Percentiles rank a stretch among this genome's conserved stretches.
phyloP scores from a whole-genome alignment of 2,888 invertebrate genomes.

The Lithodes maja region DNA sequence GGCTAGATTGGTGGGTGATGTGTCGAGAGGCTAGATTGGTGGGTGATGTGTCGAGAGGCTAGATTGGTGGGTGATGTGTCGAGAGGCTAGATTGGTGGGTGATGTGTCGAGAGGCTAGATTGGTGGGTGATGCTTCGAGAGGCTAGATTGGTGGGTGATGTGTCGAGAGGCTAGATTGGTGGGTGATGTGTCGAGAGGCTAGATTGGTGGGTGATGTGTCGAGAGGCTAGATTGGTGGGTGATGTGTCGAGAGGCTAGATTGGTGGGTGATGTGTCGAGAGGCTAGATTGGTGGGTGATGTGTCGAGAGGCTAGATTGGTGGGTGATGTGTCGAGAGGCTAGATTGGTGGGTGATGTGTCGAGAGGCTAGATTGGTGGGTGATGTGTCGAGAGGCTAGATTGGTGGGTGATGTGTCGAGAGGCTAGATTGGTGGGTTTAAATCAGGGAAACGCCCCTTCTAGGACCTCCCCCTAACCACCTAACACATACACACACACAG shows the following conservation, averaged over 20 bases:
- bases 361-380: too few relatives aligned
- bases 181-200: background rate
- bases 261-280: background rate
- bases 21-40: background rate
- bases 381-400: background rate
- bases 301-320: too few relatives aligned
- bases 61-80: background rate
- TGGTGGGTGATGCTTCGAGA: too few relatives aligned
- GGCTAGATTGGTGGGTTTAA: background rate
- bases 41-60: too few relatives aligned
- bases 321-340: background rate
- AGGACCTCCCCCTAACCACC: background rate
- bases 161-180: too few relatives aligned
- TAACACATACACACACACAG: too few relatives aligned
- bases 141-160: background rate
- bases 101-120: too few relatives aligned
- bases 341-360: background rate
- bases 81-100: background rate
- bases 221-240: too few relatives aligned
- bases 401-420: background rate
- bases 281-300: too few relatives aligned
- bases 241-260: background rate
- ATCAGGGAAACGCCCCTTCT: slow-evolving; percentile 1
- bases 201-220: background rate
- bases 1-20: background rate